Base-by-base conservation (phyloP, 2,113 vertebrate species). In the Chamaea fasciata region DNA sequence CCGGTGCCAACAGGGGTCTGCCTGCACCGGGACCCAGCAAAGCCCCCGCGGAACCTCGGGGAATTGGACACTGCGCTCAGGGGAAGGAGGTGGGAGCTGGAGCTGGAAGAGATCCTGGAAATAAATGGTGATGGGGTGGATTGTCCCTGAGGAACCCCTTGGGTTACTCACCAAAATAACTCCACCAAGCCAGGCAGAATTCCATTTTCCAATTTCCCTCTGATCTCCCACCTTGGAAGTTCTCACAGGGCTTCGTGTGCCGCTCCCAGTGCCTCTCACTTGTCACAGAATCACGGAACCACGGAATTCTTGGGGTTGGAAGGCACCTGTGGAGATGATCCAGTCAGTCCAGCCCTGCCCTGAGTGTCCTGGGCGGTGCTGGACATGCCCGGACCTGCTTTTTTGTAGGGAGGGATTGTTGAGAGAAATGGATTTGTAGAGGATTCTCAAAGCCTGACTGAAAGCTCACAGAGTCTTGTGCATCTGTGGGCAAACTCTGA, bases 1-100 rank as follows among this genome's bases (percentile, higher is more conserved):
- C 68, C 46, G 64, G 33, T 92, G 94, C 92, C 95, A 89, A 56
- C 33, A 1, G 91, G 92, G 92, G 41, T 90, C 90, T 96, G 91
- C n/a, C 91, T 46, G 75, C 53, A 33, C 62, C 23, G 83, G 83
- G 86, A 88, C 60, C 47, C 62, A 44, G 84, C 47, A 68, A 64
- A 89, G 53, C 56, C 84, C 57, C 33, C 16, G 63, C 19, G 42
- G 75, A 10, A 47, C 37, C 89, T 65, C 53, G 4, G 83, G 84
- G 63, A 87, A 39, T 27, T 75, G 55, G 69, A 74, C 5, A 17
- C 68, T 33, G 18, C 39, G 44, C 53, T 14, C 17, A 26, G 59
- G 90, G 88, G 55, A 82, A 87, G 69, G 56, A 90, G 57, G 19
- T 83, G 73, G 60, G 79, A 71, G 60, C 2, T 75, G 90, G 88